Conservation (phyloP, 92 coral and sea anemone genomes). For the Scolanthus callimorphus region DNA sequence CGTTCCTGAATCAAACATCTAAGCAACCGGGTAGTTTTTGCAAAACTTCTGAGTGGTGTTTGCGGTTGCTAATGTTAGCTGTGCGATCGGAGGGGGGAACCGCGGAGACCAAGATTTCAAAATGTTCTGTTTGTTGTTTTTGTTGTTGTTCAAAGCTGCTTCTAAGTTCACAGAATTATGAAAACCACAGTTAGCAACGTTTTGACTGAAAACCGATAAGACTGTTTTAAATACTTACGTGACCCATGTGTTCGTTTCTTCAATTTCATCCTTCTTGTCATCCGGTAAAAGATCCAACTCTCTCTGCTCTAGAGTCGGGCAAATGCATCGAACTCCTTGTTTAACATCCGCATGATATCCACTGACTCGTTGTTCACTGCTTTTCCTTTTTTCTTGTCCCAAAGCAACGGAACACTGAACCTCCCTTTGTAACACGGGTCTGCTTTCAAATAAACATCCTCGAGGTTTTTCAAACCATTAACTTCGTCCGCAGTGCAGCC, state of each 20-base stretch:
- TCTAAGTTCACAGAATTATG: too few species aligned
- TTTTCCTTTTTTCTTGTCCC: conserved; percentile 71
- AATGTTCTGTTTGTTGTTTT: too few species aligned
- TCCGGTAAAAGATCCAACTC: conserved; percentile 75
- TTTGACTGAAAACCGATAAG: too few species aligned
- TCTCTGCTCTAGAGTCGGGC: conserved; percentile 77
- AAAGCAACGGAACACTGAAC: conserved; percentile 71
- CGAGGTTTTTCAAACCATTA: conserved; percentile 60
- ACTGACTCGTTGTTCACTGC: conserved; percentile 89
- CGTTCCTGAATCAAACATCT: too few species aligned
- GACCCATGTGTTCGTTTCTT: conserved; percentile 81
- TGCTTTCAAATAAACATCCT: conserved; percentile 64
- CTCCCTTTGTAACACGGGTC: conserved; percentile 58
- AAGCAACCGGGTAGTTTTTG: too few species aligned
- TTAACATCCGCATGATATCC: conserved; percentile 88
- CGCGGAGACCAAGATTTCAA: too few species aligned
- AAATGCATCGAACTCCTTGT: conserved; percentile 81
- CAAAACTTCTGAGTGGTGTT: too few species aligned
- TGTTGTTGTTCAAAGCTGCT: too few species aligned
- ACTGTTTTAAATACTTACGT: too few species aligned
- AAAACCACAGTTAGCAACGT: too few species aligned
- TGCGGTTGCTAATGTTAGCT: too few species aligned
- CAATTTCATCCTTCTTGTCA: conserved; percentile 57
- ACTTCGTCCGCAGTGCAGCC: conserved; percentile 69
- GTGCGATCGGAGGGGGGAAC: too few species aligned